Evolutionary conservation across 2,888 invertebrate species (phyloP), one percentile per base, ranked within the genome.

Genomic region (Hypena proboscidalis): DNA sequence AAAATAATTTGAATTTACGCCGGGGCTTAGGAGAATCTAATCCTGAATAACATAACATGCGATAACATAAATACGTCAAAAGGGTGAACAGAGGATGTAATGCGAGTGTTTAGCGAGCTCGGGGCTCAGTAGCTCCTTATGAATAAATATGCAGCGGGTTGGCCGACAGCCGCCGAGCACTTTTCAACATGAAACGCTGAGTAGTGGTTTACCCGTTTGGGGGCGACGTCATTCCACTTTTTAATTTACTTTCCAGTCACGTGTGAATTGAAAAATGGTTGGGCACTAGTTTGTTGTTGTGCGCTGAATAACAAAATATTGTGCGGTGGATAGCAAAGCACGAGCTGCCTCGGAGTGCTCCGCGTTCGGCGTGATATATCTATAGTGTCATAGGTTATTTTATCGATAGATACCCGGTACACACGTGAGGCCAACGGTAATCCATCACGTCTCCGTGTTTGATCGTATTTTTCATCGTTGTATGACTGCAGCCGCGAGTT

Each of bases 261-360:
- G 83, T 80, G 74, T 77, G 64, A 60, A 73, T 75, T 84, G 78
- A 83, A 81, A 84, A 83, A 83, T 84, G 79, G 79, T 74, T 68
- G 70, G 64, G 70, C 66, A 67, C 70, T 70, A 64, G 68, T 77
- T 74, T 77, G 66, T 65, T 59, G 54, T 68, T 74, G 72, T 73
- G 77, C 66, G 64, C 62, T 70, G 84, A 84, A 84, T 85, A 83
- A 64, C 58, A 76, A 84, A 75, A 68, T 49, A 34, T 51, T 48
- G 26, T 37, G 46, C 23, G 41, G 48, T 33, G 25, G 31, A 52
- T 51, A 30, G 15, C 31, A 43, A 35, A 31, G 43, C 40, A 47
- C 25, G 34, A 43, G n/a, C 34, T 41, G 22, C 10, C 26, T n/a
- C 32, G 13, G 36, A 27, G 39, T 34, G 27, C 29, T 26, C 27